These are phyloP conservation scores for Scomberomorus guttatus DNA, from an alignment of 2,797 vertebrate genomes.

Conservation along the genomic window DNA sequence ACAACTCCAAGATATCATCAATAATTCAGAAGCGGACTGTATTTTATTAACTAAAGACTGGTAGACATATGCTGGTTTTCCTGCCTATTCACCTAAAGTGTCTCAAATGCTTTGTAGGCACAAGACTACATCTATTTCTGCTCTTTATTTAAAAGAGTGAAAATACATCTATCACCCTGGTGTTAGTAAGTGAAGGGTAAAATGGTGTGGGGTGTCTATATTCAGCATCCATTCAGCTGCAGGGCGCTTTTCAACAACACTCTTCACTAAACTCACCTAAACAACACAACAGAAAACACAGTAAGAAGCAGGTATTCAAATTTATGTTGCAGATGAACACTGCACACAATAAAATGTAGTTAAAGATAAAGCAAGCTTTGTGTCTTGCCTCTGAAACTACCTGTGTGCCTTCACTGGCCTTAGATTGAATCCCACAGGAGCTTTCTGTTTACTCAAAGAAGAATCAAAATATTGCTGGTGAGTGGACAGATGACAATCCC, in stretches of 20 bases:
- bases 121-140: not conserved
- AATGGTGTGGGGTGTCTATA: not conserved
- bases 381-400: not conserved
- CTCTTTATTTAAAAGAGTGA: not conserved
- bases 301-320: slow-evolving; percentile 5
- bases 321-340: not conserved
- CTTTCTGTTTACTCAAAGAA: not conserved
- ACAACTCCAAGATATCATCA: slow-evolving; percentile 37
- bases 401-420: not conserved
- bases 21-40: slow-evolving; percentile 39
- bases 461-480: slow-evolving; percentile 1
- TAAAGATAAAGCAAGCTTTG: not conserved
- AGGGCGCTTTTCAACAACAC: not conserved
- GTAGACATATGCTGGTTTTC: slow-evolving; percentile 9
- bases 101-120: not conserved
- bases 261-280: not conserved
- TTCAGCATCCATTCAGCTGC: slow-evolving; percentile 1
- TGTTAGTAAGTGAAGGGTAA: not conserved
- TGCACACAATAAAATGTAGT: not conserved
- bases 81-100: not conserved
- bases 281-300: slow-evolving; percentile 11
- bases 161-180: slow-evolving; percentile 18
- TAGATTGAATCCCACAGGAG: not conserved
- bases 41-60: slow-evolving; percentile 6
- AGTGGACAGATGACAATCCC: not conserved